These are phyloP conservation scores for Drosophila setifemur DNA, from an alignment of 1,140 invertebrate genomes.

Conservation along the genomic window DNA sequence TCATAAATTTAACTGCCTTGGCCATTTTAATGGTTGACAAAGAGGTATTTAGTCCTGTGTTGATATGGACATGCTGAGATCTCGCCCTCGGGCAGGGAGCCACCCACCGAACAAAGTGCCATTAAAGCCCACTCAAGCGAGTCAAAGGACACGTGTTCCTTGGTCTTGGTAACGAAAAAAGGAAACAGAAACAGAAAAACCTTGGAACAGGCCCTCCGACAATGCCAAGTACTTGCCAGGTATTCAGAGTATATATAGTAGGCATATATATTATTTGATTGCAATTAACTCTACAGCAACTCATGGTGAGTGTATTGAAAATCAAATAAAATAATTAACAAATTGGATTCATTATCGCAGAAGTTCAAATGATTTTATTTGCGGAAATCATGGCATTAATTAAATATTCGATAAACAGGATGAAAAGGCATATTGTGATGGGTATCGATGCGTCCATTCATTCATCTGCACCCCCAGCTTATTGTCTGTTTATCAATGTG, in stretches of 20 bases:
- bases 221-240: neutral
- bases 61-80: neutral
- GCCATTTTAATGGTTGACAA: conserved; percentile 33
- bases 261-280: too few relatives aligned
- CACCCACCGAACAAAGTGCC: conserved; percentile 10
- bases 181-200: too few relatives aligned
- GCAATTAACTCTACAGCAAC: too few relatives aligned
- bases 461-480: neutral
- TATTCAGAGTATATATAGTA: neutral
- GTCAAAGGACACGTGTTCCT: neutral
- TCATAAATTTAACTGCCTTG: conserved; percentile 1
- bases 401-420: too few relatives aligned
- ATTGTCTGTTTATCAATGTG: conserved; percentile 19
- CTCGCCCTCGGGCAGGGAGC: neutral
- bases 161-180: neutral
- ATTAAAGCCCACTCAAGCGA: conserved; percentile 12
- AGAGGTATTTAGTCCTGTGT: neutral
- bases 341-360: too few relatives aligned
- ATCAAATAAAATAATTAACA: too few relatives aligned
- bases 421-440: too few relatives aligned
- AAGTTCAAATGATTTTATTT: too few relatives aligned
- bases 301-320: too few relatives aligned
- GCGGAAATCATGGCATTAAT: too few relatives aligned
- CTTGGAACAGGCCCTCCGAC: neutral
- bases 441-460: neutral